Conservation (phyloP, 2,113 vertebrate species). For the Lophochroa leadbeateri region DNA sequence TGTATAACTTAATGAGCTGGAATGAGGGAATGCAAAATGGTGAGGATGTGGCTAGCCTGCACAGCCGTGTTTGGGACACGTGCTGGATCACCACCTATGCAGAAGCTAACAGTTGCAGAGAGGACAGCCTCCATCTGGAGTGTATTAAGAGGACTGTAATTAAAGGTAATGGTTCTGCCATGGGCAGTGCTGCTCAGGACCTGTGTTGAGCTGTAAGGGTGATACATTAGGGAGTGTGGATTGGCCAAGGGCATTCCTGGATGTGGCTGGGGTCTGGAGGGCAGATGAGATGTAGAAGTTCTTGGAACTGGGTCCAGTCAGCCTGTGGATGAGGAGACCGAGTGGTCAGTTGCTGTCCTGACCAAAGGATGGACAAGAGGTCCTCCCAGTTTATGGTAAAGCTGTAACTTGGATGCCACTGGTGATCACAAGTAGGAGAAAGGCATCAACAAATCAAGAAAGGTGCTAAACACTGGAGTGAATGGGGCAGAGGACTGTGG, state of each 20-base stretch:
- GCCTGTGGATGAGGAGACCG: neutral
- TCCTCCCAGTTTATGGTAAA: neutral
- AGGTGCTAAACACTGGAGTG: neutral
- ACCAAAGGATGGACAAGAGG: neutral
- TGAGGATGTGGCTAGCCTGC: neutral
- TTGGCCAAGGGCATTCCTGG: neutral
- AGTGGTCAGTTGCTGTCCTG: neutral
- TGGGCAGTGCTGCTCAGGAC: neutral
- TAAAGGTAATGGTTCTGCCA: neutral
- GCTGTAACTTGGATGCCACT: neutral
- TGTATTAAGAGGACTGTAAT: neutral
- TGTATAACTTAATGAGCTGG: neutral
- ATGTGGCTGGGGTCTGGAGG: neutral
- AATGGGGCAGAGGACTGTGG: neutral
- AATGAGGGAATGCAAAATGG: neutral
- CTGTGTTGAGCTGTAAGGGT: neutral
- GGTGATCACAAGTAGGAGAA: neutral
- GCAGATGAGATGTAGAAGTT: neutral
- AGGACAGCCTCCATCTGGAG: neutral
- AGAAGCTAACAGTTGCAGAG: neutral
- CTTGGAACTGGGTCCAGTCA: neutral
- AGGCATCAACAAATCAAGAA: neutral
- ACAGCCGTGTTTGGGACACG: neutral
- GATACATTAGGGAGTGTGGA: accelerated
- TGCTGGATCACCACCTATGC: neutral